Evolutionary conservation across 2,888 invertebrate genomes (phyloP), one percentile per base, ranked within the genome.

Genomic region (Platycheirus rosarum): DNA sequence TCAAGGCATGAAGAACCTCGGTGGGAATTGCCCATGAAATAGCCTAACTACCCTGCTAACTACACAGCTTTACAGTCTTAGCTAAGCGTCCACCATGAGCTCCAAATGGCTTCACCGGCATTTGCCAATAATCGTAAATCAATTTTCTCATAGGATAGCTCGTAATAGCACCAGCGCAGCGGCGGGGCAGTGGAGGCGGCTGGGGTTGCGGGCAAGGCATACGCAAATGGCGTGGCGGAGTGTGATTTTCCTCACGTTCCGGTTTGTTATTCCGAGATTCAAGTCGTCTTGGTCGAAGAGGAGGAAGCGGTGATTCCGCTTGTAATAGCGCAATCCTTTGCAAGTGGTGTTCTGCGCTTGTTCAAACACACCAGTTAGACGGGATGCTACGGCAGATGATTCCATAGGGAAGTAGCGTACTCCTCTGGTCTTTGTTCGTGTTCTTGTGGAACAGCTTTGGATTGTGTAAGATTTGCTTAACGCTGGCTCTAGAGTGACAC

Each of bases 51-150:
- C 62, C 82, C 62, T 44, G 55, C 53, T 71, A 76, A 77, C 71
- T 73, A 35, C 7, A 18, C 18, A 68, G 80, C 62, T 60, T 70
- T 62, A 60, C 60, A 66, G 46, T 53, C 53, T 57, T 75, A 65
- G 57, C 49, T 53, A 7, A 53, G 35, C 35, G 55, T 71, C 62
- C 46, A 76, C n/a, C n/a, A n/a, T n/a, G 80, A 55, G n/a, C 49
- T 75, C 66, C 82, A 71, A 82, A 82, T 82, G 71, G 68, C 77
- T 77, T 82, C 82, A 82, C 76, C 73, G 82, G 82, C 82, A 77
- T 82, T 82, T 73, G 71, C 82, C 82, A 82, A 82, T 82, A 82
- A 82, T 82, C 77, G 77, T 82, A 77, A 82, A 82, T 82, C 82
- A 82, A 82, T 77, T 82, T 82, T 77, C 77, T 57, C 77, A 76